These are phyloP conservation scores for Ophion ventricosus DNA, from an alignment of 2,888 invertebrate species.

Conservation along the genomic window DNA sequence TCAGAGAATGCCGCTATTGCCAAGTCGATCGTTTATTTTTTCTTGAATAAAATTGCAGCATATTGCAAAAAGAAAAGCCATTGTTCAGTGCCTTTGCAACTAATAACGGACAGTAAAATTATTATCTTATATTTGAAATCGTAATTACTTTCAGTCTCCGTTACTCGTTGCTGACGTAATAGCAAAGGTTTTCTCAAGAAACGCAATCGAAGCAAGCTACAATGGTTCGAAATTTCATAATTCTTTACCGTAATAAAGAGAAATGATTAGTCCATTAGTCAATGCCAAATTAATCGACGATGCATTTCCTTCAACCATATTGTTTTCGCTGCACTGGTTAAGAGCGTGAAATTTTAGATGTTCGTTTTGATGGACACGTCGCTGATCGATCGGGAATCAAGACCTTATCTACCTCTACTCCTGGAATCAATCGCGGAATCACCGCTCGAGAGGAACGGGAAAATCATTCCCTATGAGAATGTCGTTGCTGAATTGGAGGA, in stretches of 20 bases:
- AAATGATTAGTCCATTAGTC: too few species aligned
- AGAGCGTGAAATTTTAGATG: slow-evolving; percentile 85
- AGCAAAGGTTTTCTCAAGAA: too few species aligned
- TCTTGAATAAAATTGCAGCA: too few species aligned
- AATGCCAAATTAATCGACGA: neutral
- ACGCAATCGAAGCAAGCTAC: too few species aligned
- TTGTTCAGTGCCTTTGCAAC: neutral
- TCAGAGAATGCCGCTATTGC: too few species aligned
- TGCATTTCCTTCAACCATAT: neutral
- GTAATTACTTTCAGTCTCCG: neutral
- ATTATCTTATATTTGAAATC: neutral
- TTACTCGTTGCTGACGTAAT: neutral
- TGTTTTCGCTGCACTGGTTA: neutral
- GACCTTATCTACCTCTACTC: slow-evolving; percentile 90
- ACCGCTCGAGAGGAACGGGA: slow-evolving; percentile 86
- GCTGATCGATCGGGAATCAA: slow-evolving; percentile 85
- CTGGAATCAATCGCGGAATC: slow-evolving; percentile 91
- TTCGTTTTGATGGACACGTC: slow-evolving; percentile 89
- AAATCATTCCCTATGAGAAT: slow-evolving; percentile 87
- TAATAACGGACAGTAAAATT: neutral
- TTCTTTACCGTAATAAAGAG: too few species aligned
- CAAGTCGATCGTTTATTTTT: too few species aligned
- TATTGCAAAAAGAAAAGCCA: neutral
- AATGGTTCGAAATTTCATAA: too few species aligned
- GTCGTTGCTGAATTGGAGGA: slow-evolving; percentile 91